Conservation (phyloP, 2,888 invertebrate genomes). For the Arenicola marina region DNA sequence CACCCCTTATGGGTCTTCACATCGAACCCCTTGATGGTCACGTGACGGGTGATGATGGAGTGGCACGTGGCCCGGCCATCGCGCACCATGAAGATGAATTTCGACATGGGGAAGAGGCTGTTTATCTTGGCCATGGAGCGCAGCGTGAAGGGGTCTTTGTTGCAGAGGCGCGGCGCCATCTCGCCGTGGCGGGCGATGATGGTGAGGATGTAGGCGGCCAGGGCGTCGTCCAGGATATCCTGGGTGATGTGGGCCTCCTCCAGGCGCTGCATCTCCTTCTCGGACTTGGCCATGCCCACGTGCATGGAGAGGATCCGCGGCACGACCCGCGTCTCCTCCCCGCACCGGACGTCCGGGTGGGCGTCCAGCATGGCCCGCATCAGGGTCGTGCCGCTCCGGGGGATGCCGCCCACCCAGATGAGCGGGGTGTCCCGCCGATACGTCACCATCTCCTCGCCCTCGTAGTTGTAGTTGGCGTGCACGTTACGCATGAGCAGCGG, state of each 20-base stretch:
- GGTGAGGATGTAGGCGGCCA: conserved; percentile 89
- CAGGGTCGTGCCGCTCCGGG: conserved; percentile 89
- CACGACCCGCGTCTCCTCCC: conserved; percentile 91
- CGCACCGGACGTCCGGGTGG: conserved; percentile 92
- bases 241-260: conserved; percentile 91
- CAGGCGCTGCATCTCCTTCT: conserved; percentile 86
- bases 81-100: conserved; percentile 97
- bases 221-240: conserved; percentile 86
- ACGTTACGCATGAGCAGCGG: too few relatives aligned
- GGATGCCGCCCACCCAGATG: conserved; percentile 95
- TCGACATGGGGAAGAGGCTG: conserved; percentile 84
- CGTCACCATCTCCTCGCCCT: conserved; percentile 7
- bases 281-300: conserved; percentile 91
- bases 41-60: conserved; percentile 94
- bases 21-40: conserved; percentile 85
- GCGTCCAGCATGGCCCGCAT: conserved; percentile 93
- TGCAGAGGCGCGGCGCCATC: conserved; percentile 89
- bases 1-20: conserved; percentile 88
- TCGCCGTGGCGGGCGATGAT: conserved; percentile 90
- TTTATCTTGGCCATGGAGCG: conserved; percentile 78
- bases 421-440: conserved; percentile 64
- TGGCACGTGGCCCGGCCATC: conserved; percentile 98
- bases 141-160: conserved; percentile 95
- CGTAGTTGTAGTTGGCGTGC: background rate
- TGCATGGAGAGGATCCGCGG: conserved; percentile 86